Evolutionary conservation across 1,140 invertebrate species (phyloP).

Genomic region (Leptinotarsa texana): DNA sequence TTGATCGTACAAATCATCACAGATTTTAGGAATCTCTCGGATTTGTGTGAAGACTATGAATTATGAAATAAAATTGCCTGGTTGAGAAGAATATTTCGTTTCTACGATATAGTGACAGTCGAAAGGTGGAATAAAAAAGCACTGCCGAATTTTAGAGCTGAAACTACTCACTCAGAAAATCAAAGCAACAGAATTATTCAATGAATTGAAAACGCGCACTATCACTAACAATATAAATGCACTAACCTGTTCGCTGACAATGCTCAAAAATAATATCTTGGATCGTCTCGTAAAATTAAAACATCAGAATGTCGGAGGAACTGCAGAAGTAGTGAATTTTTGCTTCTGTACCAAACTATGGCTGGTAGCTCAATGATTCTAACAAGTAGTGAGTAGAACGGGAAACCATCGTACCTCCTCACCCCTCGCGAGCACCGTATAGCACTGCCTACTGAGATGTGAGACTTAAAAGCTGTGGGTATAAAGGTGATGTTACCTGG

Average conservation of each 20-base stretch:
- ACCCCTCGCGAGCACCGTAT: constrained; percentile 34
- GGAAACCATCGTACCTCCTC: constrained; percentile 39
- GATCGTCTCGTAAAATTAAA: constrained; percentile 15
- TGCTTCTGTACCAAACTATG: constrained; percentile 53
- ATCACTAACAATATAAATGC: constrained; percentile 7
- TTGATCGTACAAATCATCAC: no score
- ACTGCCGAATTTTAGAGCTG: no score
- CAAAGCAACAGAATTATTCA: no score
- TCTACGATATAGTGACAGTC: no score
- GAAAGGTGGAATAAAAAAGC: no score
- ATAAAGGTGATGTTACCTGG: constrained; percentile 35
- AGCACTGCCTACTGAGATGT: constrained; percentile 43
- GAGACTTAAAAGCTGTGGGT: constrained; percentile 34
- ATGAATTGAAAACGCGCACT: not conserved
- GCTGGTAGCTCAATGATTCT: constrained; percentile 53
- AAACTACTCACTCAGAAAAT: no score
- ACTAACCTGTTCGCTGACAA: constrained; percentile 11
- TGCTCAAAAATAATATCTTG: not conserved
- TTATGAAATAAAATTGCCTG: no score
- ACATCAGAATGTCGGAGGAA: constrained; percentile 23
- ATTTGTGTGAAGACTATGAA: no score
- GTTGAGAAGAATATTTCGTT: no score
- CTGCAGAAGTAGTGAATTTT: constrained; percentile 29
- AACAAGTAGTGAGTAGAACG: constrained; percentile 51
- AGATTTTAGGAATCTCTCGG: no score